Evolutionary conservation across 2,888 invertebrate species (phyloP), one percentile per base, ranked within the genome.

Genomic region (Nasonia oneida): DNA sequence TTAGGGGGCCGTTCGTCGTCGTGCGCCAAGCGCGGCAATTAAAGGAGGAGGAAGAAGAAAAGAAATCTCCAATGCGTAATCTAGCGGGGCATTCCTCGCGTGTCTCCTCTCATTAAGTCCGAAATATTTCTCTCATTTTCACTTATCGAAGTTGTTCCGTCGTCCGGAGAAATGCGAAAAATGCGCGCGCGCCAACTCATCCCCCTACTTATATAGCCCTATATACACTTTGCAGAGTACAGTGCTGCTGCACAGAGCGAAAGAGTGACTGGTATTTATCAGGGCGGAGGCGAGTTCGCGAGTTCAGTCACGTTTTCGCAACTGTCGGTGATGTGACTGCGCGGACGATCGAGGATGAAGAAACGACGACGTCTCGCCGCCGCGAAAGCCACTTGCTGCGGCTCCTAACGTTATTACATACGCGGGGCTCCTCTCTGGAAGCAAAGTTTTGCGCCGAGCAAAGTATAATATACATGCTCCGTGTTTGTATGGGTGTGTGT

Each of bases 281-380:
- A 64, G 78, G 53, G 61, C 5, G 47, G 23, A 53, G 67, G n/a
- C 50, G 81, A 83, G 81, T 87, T 84, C 67, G 73, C 71, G 81
- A 87, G 83, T 87, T 85, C 83, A 67, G 85, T 87, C 87, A 87
- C 86, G 87, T 87, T 83, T 77, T 83, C 86, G 81, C 81, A 76
- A 84, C 86, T 79, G 87, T 85, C 87, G 85, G 64, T 70, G 85
- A 84, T 85, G 86, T 81, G 84, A 85, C 85, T 81, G 76, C 79
- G 85, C 29, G 85, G 71, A 77, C 86, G 83, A 87, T 87, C 86
- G 73, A 37, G 82, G 78, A 80, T 75, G 82, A 86, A 81, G 83
- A 81, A 83, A 78, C 70, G 71, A 64, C 23, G 79, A 53, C 67
- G 39, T 57, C 79, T 53, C 15, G 37, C 15, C 23, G 57, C 12